Base-by-base conservation (phyloP, 1,140 invertebrate species). In the Micrasema minimum region DNA sequence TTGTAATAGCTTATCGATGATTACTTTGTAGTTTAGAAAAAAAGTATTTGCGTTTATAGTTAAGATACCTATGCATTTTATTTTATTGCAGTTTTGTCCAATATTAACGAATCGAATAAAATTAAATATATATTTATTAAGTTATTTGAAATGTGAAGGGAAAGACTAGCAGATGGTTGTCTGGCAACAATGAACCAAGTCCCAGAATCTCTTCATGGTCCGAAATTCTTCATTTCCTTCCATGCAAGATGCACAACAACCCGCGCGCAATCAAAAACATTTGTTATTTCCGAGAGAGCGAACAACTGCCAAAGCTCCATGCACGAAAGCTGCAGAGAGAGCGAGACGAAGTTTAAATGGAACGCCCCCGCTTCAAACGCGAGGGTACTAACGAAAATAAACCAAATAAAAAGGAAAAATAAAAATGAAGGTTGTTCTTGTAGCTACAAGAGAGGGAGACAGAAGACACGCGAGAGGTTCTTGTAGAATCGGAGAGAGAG, bases 201-300 rank as follows among this genome's bases (percentile, higher is more conserved):
- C 2, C 26, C 7, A 55, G 38, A 59, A 59, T 41, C 35, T 59
- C 35, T 18, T n/a, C 31, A 59, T 59, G 55, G 55, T 41, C 55
- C 55, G 16, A 59, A 35, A 59, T 26, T 64, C 59, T 64, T 31
- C 41, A 46, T 64, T 64, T 64, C 59, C 59, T 64, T 64, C 59
- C 59, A 64, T 16, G 55, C 43, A 53, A 62, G 67, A 69, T 62
- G 46, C 67, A 31, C 66, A 53, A 69, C 41, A 43, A 51, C 43
- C 20, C 14, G 9, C 51, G 45, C 31, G 57, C 67, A 69, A 51
- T 62, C 55, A 69, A 62, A 69, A 69, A 41, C 67, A 69, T 69
- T 69, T 62, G 55, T 69, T 69, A 69, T 69, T 69, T 69, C 67
- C 67, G 67, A 69, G 26, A 69, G 57, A 69, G 57, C 16, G 66